These are phyloP conservation scores for Rhyacophila brunnea DNA, from an alignment of 1,140 invertebrate species.

Conservation along the genomic window DNA sequence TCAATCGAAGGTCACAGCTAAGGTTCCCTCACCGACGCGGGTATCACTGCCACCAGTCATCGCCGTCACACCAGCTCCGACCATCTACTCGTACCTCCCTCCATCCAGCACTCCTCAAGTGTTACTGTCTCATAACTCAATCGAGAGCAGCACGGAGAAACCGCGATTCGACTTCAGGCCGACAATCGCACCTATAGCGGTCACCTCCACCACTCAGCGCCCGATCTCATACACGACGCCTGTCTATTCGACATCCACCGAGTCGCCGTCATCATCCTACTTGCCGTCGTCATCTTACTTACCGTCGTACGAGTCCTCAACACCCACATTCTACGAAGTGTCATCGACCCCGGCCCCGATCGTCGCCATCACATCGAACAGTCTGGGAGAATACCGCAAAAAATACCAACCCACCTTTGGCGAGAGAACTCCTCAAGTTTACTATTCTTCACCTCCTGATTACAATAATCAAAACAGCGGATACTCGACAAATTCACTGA, in stretches of 20 bases:
- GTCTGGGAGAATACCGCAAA: slow-evolving; percentile 20
- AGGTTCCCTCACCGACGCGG: slow-evolving; percentile 36
- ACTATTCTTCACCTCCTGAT: not conserved
- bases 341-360: slow-evolving; percentile 35
- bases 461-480: slow-evolving; percentile 8
- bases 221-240: slow-evolving; percentile 35
- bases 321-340: slow-evolving; percentile 15
- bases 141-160: slow-evolving; percentile 43
- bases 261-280: slow-evolving; percentile 14
- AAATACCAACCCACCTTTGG: slow-evolving; percentile 13
- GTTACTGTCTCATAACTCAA: slow-evolving; percentile 49
- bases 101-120: slow-evolving; percentile 43
- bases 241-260: slow-evolving; percentile 38
- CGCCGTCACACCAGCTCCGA: slow-evolving; percentile 36
- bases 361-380: slow-evolving; percentile 31
- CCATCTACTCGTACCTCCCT: slow-evolving; percentile 37
- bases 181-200: slow-evolving; percentile 46
- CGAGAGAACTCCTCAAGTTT: not conserved
- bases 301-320: not conserved
- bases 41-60: slow-evolving; percentile 43
- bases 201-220: slow-evolving; percentile 36
- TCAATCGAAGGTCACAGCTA: slow-evolving; percentile 38
- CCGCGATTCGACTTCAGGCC: slow-evolving; percentile 44
- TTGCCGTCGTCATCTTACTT: slow-evolving; percentile 14
- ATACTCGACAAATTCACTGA: slow-evolving; percentile 28